A percentile compares a stretch with the other conserved stretches of the same genome.
Conservation (phyloP, 1,140 invertebrate genomes). For the Pinna nobilis region DNA sequence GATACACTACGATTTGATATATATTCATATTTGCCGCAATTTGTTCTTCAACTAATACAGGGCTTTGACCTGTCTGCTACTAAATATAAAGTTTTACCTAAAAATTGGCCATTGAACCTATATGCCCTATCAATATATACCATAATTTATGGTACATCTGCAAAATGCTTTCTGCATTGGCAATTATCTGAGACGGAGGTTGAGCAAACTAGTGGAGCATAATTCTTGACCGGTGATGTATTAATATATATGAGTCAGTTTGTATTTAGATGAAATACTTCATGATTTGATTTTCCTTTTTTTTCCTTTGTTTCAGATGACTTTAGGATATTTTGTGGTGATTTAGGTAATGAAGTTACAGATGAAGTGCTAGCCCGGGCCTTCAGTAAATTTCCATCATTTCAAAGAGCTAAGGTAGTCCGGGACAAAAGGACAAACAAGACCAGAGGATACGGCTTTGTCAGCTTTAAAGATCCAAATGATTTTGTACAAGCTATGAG, state of each 20-base stretch:
- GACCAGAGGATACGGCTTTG: constrained; percentile 99
- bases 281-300: neutral
- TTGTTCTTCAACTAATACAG: too few relatives aligned
- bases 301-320: constrained; percentile 83
- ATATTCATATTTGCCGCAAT: too few relatives aligned
- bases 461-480: constrained; percentile 97
- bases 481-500: constrained; percentile 99
- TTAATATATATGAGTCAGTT: neutral
- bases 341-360: constrained; percentile 99
- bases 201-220: neutral
- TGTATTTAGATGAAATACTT: neutral
- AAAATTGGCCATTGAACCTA: too few relatives aligned
- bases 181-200: too few relatives aligned
- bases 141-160: too few relatives aligned
- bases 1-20: too few relatives aligned
- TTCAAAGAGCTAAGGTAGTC: constrained; percentile 95
- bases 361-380: constrained; percentile 95
- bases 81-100: too few relatives aligned
- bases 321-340: constrained; percentile 98
- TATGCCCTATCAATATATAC: too few relatives aligned
- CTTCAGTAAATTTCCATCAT: constrained; percentile 96
- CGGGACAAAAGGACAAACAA: constrained; percentile 98
- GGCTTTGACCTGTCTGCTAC: too few relatives aligned
- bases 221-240: neutral
- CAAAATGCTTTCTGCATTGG: too few relatives aligned